Percentiles rank a stretch among this genome's conserved stretches.
phyloP scores from a whole-genome alignment of 1,140 invertebrate genomes.

The Augochlora pura region DNA sequence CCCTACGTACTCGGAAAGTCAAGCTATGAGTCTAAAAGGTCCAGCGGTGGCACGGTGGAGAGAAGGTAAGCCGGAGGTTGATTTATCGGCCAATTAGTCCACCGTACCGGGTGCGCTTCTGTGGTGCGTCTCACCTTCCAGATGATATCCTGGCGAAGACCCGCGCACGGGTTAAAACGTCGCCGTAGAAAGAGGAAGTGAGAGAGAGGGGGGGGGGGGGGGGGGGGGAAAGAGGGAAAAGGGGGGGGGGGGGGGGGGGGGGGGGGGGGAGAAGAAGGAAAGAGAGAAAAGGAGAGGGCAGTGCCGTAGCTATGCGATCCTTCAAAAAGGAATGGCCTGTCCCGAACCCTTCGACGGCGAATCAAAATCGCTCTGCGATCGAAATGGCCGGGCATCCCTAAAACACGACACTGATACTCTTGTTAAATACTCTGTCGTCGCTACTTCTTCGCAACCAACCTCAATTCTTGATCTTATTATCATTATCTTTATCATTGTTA shows the following conservation, averaged over 20 bases:
- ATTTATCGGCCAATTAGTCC: slow-evolving; percentile 76
- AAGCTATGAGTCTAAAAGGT: slow-evolving; percentile 61
- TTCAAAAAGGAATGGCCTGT: slow-evolving; percentile 31
- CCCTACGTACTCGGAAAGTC: slow-evolving; percentile 53
- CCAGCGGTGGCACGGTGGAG: slow-evolving; percentile 36
- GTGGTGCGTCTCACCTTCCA: slow-evolving; percentile 73
- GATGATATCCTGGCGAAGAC: slow-evolving; percentile 70
- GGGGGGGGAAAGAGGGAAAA: not conserved
- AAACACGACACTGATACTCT: no score
- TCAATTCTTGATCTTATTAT: no score
- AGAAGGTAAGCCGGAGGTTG: slow-evolving; percentile 69
- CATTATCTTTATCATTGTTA: no score
- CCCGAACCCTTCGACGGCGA: not conserved
- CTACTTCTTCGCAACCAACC: no score
- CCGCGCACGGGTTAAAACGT: slow-evolving; percentile 62
- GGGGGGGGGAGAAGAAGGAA: not conserved
- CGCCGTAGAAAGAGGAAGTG: slow-evolving; percentile 1
- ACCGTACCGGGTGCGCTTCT: slow-evolving; percentile 73
- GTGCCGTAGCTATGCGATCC: slow-evolving; percentile 49
- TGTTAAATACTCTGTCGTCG: no score
- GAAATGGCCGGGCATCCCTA: not conserved
- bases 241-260: no score
- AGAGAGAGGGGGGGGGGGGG: not conserved
- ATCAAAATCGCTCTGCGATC: not conserved
- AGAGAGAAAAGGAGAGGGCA: slow-evolving; percentile 19